These are phyloP conservation scores for Heliornis fulica DNA, from an alignment of 2,113 vertebrate genomes.

Conservation along the genomic window DNA sequence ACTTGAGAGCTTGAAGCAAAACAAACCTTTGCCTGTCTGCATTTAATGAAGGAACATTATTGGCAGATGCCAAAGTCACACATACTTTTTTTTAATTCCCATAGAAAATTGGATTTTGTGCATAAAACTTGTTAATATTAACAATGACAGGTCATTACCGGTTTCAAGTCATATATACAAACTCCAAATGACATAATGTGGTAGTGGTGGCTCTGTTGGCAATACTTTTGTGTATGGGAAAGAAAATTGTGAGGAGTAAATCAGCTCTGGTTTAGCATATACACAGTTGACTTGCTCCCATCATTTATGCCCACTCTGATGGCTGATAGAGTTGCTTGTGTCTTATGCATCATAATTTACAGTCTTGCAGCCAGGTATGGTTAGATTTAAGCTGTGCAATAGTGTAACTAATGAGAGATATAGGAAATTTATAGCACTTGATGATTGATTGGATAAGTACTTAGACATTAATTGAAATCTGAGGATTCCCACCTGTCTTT, in stretches of 20 bases:
- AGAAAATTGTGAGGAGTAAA: conserved; percentile 16
- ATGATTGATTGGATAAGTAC: conserved; percentile 58
- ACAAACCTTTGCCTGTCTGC: background rate
- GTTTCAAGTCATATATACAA: conserved; percentile 46
- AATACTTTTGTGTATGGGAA: background rate
- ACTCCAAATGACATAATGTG: conserved; percentile 21
- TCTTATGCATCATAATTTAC: conserved; percentile 62
- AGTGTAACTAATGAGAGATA: conserved; percentile 73
- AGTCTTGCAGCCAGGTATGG: conserved; percentile 32
- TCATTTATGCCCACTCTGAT: conserved; percentile 29
- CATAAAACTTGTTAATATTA: conserved; percentile 73
- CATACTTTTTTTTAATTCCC: too few species aligned
- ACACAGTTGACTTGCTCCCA: background rate
- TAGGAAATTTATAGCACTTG: conserved; percentile 51
- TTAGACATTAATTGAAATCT: conserved; percentile 67
- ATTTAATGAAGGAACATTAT: background rate
- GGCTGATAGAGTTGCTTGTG: background rate
- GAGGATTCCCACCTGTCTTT: conserved; percentile 61
- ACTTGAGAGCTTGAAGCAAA: background rate
- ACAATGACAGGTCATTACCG: conserved; percentile 58
- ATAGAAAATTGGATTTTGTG: conserved; percentile 68
- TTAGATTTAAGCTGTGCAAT: conserved; percentile 54
- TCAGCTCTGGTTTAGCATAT: background rate
- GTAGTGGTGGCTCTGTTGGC: background rate
- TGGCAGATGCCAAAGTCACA: conserved; percentile 53